A percentile compares a stretch with the other conserved stretches of the same genome.
phyloP scores from a whole-genome alignment of 1,140 invertebrate species.

The Drosophila repleta region DNA sequence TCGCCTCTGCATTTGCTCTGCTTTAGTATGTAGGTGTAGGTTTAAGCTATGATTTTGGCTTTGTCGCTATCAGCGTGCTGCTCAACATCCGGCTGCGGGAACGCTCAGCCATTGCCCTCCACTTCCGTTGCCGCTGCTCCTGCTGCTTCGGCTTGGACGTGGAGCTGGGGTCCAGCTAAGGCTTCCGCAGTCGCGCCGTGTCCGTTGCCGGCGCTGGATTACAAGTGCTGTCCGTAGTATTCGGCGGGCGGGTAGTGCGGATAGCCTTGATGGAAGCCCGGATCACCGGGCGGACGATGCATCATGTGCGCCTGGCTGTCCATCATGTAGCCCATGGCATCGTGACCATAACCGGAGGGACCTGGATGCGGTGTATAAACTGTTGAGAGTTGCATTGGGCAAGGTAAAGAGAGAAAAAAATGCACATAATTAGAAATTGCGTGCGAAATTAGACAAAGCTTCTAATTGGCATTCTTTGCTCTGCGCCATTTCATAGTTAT shows the following conservation, averaged over 20 bases:
- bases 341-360: conserved; percentile 97
- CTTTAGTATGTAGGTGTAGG: conserved; percentile 55
- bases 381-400: conserved; percentile 81
- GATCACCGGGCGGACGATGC: conserved; percentile 95
- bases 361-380: conserved; percentile 95
- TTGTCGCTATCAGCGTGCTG: conserved; percentile 63
- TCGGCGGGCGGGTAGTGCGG: conserved; percentile 93
- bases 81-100: conserved; percentile 29
- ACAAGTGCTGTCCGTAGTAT: conserved; percentile 96
- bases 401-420: conserved; percentile 76
- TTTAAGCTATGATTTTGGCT: conserved; percentile 82
- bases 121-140: conserved; percentile 6
- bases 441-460: conserved; percentile 40
- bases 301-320: conserved; percentile 97
- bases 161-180: neutral
- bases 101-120: conserved; percentile 10
- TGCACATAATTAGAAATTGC: conserved; percentile 84
- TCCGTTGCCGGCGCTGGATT: conserved; percentile 83
- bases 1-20: conserved; percentile 4
- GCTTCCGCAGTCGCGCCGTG: conserved; percentile 17
- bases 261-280: conserved; percentile 95
- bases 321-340: conserved; percentile 98
- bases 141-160: conserved; percentile 2
- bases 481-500: conserved; percentile 74
- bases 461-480: conserved; percentile 40